Evolutionary conservation across 2,113 vertebrate genomes (phyloP), one percentile per base, ranked within the genome.

Genomic region (Oxygymnocypris stewartii): DNA sequence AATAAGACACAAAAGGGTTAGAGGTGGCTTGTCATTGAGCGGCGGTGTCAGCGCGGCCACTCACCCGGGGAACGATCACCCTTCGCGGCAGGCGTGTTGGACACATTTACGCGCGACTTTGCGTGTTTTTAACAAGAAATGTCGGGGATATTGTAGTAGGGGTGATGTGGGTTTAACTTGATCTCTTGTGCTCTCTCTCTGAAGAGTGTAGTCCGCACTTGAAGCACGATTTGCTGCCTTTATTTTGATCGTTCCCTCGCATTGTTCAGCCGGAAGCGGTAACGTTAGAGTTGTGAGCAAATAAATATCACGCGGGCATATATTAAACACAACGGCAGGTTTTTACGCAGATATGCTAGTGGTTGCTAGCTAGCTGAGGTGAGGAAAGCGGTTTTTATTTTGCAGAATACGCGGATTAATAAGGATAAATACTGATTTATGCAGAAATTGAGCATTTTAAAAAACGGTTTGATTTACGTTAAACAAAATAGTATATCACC

Each of bases 21-120:
- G 94, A 95, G 96, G 96, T 94, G 95, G 94, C 95, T 95, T 94
- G 95, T 95, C 96, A 96, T 94, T 94, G 92, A 90, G 94, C 93
- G 90, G 95, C 91, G 89, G 93, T 93, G 94, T 92, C 93, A 87
- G 87, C 91, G 93, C 92, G 93, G 59, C 57, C 79, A 65, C 79
- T 82, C 79, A 65, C 59, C 79, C 79, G 3, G 59, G 40, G 79
- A 82, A 82, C 79, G 59, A 63, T 65, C 79, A 82, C 79, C 61
- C 61, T 47, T 20, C 79, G 40, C 79, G 79, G 79, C 35, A 35
- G 12, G 13, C n/a, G 61, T 42, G 57, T 67, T 25, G 37, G 57
- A 63, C 59, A 37, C 20, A 61, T 59, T 59, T 61, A 80, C 61
- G 14, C 61, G 40, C 61, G 59, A 82, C 37, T 82, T 65, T 82